These are phyloP conservation scores for Frankliniella fusca DNA, from an alignment of 2,888 invertebrate species.

Conservation along the genomic window DNA sequence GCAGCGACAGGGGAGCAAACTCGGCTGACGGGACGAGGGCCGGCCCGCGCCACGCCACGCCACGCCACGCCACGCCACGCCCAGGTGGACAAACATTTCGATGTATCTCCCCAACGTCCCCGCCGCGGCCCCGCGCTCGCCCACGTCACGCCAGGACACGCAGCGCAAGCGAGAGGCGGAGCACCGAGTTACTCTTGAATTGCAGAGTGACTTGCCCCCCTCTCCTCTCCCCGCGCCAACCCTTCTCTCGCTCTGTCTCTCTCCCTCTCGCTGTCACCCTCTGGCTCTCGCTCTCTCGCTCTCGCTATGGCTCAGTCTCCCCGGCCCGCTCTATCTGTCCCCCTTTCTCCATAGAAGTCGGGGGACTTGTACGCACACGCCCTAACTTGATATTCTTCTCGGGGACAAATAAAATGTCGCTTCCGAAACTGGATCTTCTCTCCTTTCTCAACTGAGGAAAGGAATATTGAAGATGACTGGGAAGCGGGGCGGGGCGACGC, in stretches of 20 bases:
- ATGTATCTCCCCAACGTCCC: too few relatives aligned
- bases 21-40: too few relatives aligned
- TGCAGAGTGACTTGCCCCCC: background rate
- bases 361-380: slow-evolving; percentile 23
- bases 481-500: background rate
- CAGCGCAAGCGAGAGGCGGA: background rate
- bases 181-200: slow-evolving; percentile 20
- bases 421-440: slow-evolving; percentile 19
- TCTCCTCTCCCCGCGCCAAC: background rate
- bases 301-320: background rate
- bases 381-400: slow-evolving; percentile 26
- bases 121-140: too few relatives aligned
- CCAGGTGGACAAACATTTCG: background rate
- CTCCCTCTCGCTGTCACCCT: background rate
- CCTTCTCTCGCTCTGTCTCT: background rate
- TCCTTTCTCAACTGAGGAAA: slow-evolving; percentile 18
- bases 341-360: background rate
- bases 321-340: background rate
- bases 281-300: background rate
- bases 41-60: background rate
- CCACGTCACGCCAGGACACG: background rate
- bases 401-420: slow-evolving; percentile 26
- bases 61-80: background rate
- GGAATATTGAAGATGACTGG: slow-evolving; percentile 17
- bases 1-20: too few relatives aligned